A percentile compares a stretch with the other conserved stretches of the same genome.
Evolutionary conservation across 2,888 invertebrate species (phyloP).

Genomic region (Miltochrista miniata): DNA sequence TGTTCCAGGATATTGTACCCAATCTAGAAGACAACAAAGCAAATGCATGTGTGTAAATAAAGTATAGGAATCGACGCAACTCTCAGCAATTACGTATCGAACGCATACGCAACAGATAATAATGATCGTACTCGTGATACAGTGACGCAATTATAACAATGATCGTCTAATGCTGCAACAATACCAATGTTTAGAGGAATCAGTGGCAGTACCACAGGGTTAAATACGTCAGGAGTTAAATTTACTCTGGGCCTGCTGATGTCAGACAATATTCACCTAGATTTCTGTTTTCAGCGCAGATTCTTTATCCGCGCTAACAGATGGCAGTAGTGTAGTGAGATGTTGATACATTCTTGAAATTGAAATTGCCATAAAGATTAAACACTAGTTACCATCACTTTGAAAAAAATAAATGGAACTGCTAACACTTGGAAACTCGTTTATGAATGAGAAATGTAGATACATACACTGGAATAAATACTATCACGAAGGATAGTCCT

Average conservation of each 20-base stretch:
- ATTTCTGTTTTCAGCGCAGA: slow-evolving; percentile 64
- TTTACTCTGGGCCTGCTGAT: slow-evolving; percentile 76
- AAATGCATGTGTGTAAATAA: neutral
- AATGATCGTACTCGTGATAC: slow-evolving; percentile 39
- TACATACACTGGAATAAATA: slow-evolving; percentile 1
- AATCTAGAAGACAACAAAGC: neutral
- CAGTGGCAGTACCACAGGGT: slow-evolving; percentile 51
- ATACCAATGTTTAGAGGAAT: slow-evolving; percentile 60
- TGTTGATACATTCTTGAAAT: slow-evolving; percentile 16
- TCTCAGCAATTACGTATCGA: slow-evolving; percentile 31
- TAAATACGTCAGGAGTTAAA: slow-evolving; percentile 79
- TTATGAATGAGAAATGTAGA: neutral
- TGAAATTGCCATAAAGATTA: slow-evolving; percentile 26
- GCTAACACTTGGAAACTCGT: neutral
- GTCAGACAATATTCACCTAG: slow-evolving; percentile 82
- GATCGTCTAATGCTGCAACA: slow-evolving; percentile 55
- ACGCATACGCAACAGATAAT: slow-evolving; percentile 42
- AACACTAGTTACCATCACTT: neutral
- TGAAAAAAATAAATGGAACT: no score
- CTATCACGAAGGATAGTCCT: slow-evolving; percentile 10
- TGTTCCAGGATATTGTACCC: neutral
- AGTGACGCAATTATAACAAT: slow-evolving; percentile 46
- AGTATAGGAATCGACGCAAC: slow-evolving; percentile 10
- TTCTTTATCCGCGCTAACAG: slow-evolving; percentile 66
- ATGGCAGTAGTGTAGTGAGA: slow-evolving; percentile 56